phyloP scores from a whole-genome alignment of 2,113 vertebrate species.

The Silurus glanis region DNA sequence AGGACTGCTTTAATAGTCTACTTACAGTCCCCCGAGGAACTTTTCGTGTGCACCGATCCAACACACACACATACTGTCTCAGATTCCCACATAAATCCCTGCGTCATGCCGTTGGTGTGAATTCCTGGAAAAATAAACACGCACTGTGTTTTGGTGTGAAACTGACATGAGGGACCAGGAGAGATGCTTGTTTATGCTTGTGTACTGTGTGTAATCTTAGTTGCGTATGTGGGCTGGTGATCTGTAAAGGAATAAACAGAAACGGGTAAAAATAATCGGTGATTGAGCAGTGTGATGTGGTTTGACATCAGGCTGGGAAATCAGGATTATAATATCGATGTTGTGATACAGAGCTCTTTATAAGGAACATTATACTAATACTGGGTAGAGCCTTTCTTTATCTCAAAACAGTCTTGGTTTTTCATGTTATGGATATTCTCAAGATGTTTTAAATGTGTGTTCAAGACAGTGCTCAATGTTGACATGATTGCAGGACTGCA shows the following conservation, averaged over 20 bases:
- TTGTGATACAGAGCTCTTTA: neutral
- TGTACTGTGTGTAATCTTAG: neutral
- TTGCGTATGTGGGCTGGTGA: neutral
- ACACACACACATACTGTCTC: slow-evolving; percentile 7
- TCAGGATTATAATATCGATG: neutral
- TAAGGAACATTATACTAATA: neutral
- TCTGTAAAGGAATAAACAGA: neutral
- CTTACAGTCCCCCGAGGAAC: neutral
- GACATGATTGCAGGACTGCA: neutral
- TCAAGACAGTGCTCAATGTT: neutral
- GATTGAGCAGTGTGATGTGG: neutral
- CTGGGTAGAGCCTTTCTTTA: neutral
- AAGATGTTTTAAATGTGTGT: neutral
- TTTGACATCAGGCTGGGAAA: neutral
- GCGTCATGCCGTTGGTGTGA: neutral
- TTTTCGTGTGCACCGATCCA: neutral
- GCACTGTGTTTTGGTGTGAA: neutral
- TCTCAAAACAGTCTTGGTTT: neutral
- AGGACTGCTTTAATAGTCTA: slow-evolving; percentile 19
- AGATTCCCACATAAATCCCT: slow-evolving; percentile 5
- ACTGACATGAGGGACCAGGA: neutral
- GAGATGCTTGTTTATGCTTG: neutral
- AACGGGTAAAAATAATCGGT: neutral
- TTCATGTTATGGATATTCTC: neutral
- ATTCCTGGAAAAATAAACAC: slow-evolving; percentile 4